Evolutionary conservation across 2,113 vertebrate genomes (phyloP), one percentile per base, ranked within the genome.

Genomic region (Turdus rufiventris): DNA sequence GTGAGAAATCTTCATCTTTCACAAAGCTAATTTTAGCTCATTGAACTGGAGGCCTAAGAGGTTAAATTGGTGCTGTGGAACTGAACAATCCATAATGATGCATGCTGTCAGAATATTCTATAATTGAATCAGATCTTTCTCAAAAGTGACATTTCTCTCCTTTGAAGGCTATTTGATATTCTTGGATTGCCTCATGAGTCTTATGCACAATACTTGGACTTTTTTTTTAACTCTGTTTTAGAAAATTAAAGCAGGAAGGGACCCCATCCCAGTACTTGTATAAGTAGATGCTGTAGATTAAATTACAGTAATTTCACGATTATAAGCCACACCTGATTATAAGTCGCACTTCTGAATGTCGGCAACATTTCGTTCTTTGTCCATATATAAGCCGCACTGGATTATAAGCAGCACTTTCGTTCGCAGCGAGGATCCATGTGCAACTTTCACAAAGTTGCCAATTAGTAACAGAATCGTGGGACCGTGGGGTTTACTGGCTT

Each of bases 1-100:
- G 53, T 91, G 58, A 96, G 91, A 93, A 66, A 67, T 93, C 58
- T 87, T 85, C 26, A 72, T 82, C 40, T 70, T 94, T 48, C 62
- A 62, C 36, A 85, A 92, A 81, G 54, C 82, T 77, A 54, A 47
- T 54, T 95, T 70, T 75, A 72, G 54, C 57, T 94, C 36, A 63
- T n/a, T 80, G 68, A 85, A 72, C 56, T 42, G 34, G 57, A 79
- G 50, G 29, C 48, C 58, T 61, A 58, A 73, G 65, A 79, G 65
- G n/a, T 92, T 92, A 75, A 94, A 91, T 54, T 38, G 29, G 38
- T 91, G 61, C 65, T 86, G 2, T 90, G 80, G 63, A 92, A 63
- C 47, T 62, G 33, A 78, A 63, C 70, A 89, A 33, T 91, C 92
- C 19, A 40, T 74, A 33, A 40, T 60, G 40, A 19, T 70, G 72